Evolutionary conservation across 2,797 vertebrate genomes (phyloP), one percentile per base, ranked within the genome.

Genomic region (Acanthurus tractus): DNA sequence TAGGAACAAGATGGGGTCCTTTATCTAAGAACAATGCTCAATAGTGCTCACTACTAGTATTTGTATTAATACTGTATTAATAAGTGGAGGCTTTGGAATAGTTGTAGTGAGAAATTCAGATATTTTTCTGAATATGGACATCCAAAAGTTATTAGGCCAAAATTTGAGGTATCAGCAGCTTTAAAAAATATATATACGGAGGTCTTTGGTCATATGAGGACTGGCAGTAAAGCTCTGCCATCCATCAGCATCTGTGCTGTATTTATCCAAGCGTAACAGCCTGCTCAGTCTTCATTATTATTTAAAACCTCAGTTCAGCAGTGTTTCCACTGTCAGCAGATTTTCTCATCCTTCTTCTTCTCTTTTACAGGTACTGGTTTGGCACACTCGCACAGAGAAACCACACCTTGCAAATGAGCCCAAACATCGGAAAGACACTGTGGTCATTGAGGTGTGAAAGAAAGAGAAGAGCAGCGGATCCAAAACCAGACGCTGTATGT

Each of bases 331-430:
- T 11, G 18, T 79, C 74, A 23, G 77, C 80, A 56, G 4, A 53
- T 69, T 55, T 50, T 55, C 71, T 82, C 49, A 82, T 50, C 54
- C 44, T 25, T 70, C 63, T 29, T 54, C 23, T 49, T 22, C 8
- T 64, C 4, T 67, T 40, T 57, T 79, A 5, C 77, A 99, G 98
- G 97, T 99, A 81, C 96, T 99, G 38, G 98, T 99, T 53, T 99
- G 98, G 98, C 98, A 99, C 95, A 99, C 98, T 1, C 96, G 98
- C 83, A 99, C 98, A 34, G 98, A 99, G 92, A 99, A 99, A 85
- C 97, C 97, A 2, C 97, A 98, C 70, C 93, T 99, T 10, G 96
- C 96, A 55, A 98, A 98, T 0, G 98, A 99, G 94, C 96, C 97
- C 78, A 98, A 98, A 90, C 94, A 96, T 75, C 96, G 94, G 64